Percentiles rank a stretch among this genome's conserved stretches.
Conservation (phyloP, 1,140 invertebrate genomes). For the Drosophila insularis region DNA sequence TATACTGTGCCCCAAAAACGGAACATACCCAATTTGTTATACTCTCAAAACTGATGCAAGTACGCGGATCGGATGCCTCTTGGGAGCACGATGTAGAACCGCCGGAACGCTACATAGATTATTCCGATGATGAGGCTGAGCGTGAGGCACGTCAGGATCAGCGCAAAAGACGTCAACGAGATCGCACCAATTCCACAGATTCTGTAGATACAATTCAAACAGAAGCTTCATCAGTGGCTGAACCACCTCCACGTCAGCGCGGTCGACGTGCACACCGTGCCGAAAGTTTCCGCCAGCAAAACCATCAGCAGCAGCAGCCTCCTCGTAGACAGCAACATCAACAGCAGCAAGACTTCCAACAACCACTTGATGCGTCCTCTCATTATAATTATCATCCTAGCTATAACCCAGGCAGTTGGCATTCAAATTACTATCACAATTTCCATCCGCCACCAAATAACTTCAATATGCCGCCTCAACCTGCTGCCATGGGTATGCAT, state of each 20-base stretch:
- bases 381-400: conserved; percentile 71
- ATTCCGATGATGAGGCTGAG: conserved; percentile 95
- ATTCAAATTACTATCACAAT: conserved; percentile 78
- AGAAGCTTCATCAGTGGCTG: conserved; percentile 28
- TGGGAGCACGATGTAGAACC: conserved; percentile 93
- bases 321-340: neutral
- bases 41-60: conserved; percentile 88
- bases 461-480: conserved; percentile 61
- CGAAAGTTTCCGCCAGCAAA: conserved; percentile 39
- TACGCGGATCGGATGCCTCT: conserved; percentile 91
- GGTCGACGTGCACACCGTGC: conserved; percentile 47
- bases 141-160: conserved; percentile 82
- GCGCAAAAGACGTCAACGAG: conserved; percentile 71
- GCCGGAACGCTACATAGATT: conserved; percentile 88
- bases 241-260: conserved; percentile 40
- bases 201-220: conserved; percentile 47
- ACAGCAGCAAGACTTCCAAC: conserved; percentile 8
- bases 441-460: conserved; percentile 58
- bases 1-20: conserved; percentile 91
- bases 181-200: conserved; percentile 62
- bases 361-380: neutral
- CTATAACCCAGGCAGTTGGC: conserved; percentile 77
- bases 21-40: conserved; percentile 90
- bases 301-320: conserved; percentile 32
- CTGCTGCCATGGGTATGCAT: conserved; percentile 29